Evolutionary conservation across 2,797 vertebrate genomes (phyloP).

Genomic region (Tenualosa thibaudeaui): DNA sequence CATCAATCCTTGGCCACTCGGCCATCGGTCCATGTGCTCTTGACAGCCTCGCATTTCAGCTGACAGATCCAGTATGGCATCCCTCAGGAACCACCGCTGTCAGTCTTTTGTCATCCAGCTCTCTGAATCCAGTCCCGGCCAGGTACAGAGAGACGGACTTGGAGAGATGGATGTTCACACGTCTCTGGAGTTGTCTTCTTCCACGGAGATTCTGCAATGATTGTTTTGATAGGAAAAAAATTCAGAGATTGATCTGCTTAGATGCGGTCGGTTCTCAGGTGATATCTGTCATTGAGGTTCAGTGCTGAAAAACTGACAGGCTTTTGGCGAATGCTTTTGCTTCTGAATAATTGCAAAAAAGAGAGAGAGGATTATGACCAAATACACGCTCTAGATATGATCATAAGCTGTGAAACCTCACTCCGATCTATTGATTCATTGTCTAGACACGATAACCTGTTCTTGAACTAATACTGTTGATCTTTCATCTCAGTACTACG

Average conservation of each 20-base stretch:
- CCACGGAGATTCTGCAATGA: background rate
- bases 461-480: slow-evolving; percentile 28
- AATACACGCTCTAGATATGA: background rate
- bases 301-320: background rate
- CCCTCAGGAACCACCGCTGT: background rate
- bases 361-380: background rate
- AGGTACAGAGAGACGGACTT: background rate
- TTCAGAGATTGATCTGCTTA: background rate
- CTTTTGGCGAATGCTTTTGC: background rate
- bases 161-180: background rate
- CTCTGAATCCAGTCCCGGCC: background rate
- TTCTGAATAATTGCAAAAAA: background rate
- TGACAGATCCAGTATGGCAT: background rate
- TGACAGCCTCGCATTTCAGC: background rate
- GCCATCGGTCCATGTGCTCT: background rate
- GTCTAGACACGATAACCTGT: slow-evolving; percentile 41
- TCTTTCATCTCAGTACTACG: slow-evolving; percentile 27
- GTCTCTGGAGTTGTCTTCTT: background rate
- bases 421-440: slow-evolving; percentile 46
- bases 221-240: slow-evolving; percentile 8
- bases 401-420: slow-evolving; percentile 18
- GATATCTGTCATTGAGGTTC: background rate
- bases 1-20: background rate
- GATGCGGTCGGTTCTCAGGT: background rate
- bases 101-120: background rate